phyloP scores from a whole-genome alignment of 2,888 invertebrate species.

The Papilio demoleus region DNA sequence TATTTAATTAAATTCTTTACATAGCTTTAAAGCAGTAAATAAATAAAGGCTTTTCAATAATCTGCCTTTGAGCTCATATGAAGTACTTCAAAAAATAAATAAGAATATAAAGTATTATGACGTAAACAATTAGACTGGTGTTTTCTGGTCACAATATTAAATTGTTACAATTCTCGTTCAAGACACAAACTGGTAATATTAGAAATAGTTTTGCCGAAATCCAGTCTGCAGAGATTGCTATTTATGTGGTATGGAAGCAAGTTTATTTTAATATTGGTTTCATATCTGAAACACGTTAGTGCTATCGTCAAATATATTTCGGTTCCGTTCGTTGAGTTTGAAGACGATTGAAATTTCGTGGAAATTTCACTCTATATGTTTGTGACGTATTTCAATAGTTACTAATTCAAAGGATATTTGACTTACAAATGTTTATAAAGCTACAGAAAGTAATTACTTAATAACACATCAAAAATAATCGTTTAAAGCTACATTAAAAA shows the following conservation, averaged over 20 bases:
- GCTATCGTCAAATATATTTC: background rate
- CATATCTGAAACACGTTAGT: background rate
- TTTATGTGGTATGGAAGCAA: background rate
- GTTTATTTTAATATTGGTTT: background rate
- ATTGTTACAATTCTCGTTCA: background rate
- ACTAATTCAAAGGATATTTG: background rate
- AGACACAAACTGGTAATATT: background rate
- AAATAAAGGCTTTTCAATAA: background rate
- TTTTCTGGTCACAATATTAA: background rate
- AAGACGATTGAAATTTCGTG: background rate
- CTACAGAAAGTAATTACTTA: too few relatives aligned
- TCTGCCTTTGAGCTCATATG: background rate
- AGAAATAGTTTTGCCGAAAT: background rate
- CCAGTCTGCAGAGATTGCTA: background rate
- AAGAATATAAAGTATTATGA: too few relatives aligned
- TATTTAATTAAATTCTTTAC: conserved; percentile 7
- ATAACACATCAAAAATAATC: background rate
- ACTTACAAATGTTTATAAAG: too few relatives aligned
- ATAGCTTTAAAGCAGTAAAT: background rate
- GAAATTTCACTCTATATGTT: background rate
- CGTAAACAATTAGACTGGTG: too few relatives aligned
- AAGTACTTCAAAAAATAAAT: too few relatives aligned
- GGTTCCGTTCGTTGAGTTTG: background rate
- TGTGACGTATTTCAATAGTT: background rate
- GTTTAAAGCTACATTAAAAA: background rate